These are phyloP conservation scores for Anoplius nigerrimus DNA, from an alignment of 2,888 invertebrate genomes.

Conservation along the genomic window DNA sequence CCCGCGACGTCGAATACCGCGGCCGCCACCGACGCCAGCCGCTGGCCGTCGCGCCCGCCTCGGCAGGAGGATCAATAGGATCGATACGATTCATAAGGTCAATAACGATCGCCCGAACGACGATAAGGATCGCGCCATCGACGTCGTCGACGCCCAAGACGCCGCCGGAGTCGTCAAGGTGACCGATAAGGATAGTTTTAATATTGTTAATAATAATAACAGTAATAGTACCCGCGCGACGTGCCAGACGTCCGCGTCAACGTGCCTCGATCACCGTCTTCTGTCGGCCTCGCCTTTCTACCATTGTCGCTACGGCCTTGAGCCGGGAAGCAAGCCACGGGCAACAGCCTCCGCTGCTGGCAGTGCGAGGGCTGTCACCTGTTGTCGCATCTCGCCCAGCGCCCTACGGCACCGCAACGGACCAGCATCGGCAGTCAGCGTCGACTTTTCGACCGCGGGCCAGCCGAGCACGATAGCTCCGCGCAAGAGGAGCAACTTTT, in stretches of 20 bases:
- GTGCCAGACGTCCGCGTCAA: constrained; percentile 9
- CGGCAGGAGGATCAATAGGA: neutral
- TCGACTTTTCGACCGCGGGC: neutral
- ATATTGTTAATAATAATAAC: no score
- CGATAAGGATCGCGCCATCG: constrained; percentile 24
- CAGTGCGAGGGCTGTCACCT: constrained; percentile 18
- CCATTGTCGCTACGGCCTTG: neutral
- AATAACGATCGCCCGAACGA: constrained; percentile 8
- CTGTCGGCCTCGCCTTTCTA: constrained; percentile 15
- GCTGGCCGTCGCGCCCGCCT: neutral
- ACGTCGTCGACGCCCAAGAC: constrained; percentile 21
- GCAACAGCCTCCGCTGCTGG: constrained; percentile 27
- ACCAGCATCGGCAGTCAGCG: neutral
- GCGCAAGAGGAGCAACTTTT: constrained; percentile 38
- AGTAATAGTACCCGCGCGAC: no score
- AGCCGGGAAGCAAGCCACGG: constrained; percentile 8
- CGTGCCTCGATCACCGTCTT: constrained; percentile 45
- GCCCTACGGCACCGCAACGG: no score
- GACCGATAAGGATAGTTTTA: no score
- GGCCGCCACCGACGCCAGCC: constrained; percentile 14
- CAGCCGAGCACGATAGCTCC: neutral
- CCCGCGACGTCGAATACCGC: constrained; percentile 39
- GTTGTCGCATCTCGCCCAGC: neutral
- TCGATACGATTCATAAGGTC: neutral
- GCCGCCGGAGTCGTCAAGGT: no score